Conservation (phyloP, 37 sponge, comb jelly and placozoan species). For the Axinella damicornis region DNA sequence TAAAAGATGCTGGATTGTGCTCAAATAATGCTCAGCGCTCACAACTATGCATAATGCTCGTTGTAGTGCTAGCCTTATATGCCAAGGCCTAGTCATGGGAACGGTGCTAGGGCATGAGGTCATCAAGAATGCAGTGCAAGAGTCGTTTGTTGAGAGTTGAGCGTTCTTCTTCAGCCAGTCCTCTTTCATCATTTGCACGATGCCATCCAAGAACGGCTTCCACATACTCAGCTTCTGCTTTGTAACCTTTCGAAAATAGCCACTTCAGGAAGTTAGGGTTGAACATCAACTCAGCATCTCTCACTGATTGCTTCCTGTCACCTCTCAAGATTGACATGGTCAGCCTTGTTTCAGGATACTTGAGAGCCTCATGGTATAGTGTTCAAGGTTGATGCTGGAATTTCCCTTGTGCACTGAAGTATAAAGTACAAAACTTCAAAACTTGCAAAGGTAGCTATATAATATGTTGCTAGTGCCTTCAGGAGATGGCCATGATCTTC, state of each 20-base stretch:
- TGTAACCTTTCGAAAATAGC: no score
- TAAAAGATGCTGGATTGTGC: no score
- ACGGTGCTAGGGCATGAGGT: constrained; percentile 31
- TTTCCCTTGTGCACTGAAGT: neutral
- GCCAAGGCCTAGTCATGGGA: no score
- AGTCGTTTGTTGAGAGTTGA: neutral
- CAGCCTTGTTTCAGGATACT: neutral
- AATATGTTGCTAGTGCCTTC: no score
- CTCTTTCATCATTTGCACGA: constrained; percentile 36
- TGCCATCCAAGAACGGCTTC: constrained; percentile 13
- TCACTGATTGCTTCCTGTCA: constrained; percentile 17
- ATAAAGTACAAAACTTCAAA: neutral
- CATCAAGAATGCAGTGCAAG: constrained; percentile 12
- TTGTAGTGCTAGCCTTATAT: no score
- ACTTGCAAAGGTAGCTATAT: neutral
- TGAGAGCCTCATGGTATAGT: constrained; percentile 17
- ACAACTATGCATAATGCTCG: no score
- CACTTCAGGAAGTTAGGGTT: constrained; percentile 5
- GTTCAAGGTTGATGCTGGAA: neutral
- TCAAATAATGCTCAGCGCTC: no score
- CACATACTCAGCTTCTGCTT: constrained; percentile 24
- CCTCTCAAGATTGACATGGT: neutral
- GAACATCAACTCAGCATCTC: constrained; percentile 12
- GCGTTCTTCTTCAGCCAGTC: neutral
- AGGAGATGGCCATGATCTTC: constrained; percentile 18